Evolutionary conservation across 2,113 vertebrate genomes (phyloP).

Genomic region (Tauraco erythrolophus): DNA sequence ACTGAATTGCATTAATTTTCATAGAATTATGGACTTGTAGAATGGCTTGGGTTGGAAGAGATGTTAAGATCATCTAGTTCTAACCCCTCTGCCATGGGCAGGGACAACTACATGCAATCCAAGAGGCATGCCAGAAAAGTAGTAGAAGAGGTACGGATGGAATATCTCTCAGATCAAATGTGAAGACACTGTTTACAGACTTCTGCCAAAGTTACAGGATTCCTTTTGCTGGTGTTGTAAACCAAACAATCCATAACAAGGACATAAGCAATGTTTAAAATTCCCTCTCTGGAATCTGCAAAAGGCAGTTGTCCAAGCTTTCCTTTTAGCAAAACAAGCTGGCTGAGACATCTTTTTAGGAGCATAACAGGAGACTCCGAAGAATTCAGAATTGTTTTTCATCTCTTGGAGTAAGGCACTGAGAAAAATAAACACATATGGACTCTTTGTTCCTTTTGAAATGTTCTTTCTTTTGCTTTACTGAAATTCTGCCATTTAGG

Average conservation of each 20-base stretch:
- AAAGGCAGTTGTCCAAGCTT: not conserved
- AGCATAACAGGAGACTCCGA: not conserved
- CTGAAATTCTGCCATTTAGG: not conserved
- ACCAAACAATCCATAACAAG: not conserved
- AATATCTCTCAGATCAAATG: not conserved
- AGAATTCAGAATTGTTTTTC: not conserved
- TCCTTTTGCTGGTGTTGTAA: not conserved
- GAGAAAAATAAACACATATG: not conserved
- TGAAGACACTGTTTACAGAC: not conserved
- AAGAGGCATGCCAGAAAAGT: not conserved
- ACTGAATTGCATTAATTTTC: not conserved
- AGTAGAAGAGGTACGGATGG: not conserved
- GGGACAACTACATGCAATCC: not conserved
- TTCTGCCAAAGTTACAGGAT: not conserved
- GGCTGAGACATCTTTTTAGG: not conserved
- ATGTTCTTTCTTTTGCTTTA: not conserved
- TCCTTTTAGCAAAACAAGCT: not conserved
- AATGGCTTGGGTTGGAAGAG: too few species aligned
- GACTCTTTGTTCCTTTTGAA: not conserved
- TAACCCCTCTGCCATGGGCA: too few species aligned
- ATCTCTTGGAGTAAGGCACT: not conserved
- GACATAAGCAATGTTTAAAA: not conserved
- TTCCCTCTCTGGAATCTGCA: not conserved
- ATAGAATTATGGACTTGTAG: too few species aligned
- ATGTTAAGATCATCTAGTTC: too few species aligned